These are phyloP conservation scores for Pelodiscus sinensis DNA, from an alignment of 2,113 vertebrate species.

Conservation along the genomic window DNA sequence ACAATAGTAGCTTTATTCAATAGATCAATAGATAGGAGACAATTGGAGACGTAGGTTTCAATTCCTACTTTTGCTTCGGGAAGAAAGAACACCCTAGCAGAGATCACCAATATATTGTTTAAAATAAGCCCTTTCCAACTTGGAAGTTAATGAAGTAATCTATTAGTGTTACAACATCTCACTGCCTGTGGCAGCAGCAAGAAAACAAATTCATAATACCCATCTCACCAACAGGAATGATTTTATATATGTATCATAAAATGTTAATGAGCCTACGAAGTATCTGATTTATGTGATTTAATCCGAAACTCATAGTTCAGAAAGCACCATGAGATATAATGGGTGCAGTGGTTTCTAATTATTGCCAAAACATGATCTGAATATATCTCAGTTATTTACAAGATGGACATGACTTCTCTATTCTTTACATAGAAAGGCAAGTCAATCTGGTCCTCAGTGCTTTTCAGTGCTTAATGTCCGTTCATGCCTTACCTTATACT, in stretches of 20 bases:
- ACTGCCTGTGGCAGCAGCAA: neutral
- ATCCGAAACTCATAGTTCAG: neutral
- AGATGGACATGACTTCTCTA: neutral
- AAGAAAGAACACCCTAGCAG: neutral
- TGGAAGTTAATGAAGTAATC: neutral
- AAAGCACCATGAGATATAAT: accelerated
- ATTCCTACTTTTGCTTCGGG: neutral
- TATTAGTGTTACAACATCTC: neutral
- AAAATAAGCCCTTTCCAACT: neutral
- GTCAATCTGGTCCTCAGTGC: neutral
- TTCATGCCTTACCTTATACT: accelerated
- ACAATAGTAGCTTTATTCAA: neutral
- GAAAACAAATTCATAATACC: neutral
- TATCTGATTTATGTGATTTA: neutral
- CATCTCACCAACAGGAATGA: accelerated
- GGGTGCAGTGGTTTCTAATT: neutral
- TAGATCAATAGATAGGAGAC: neutral
- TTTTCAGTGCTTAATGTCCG: neutral
- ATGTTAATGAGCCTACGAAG: neutral
- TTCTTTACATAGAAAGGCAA: neutral
- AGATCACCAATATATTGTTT: accelerated
- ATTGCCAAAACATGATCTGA: neutral
- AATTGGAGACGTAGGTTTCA: neutral
- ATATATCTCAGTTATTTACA: neutral
- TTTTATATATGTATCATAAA: neutral